Conservation (phyloP, 2,888 invertebrate species). For the Agrotis segetum region DNA sequence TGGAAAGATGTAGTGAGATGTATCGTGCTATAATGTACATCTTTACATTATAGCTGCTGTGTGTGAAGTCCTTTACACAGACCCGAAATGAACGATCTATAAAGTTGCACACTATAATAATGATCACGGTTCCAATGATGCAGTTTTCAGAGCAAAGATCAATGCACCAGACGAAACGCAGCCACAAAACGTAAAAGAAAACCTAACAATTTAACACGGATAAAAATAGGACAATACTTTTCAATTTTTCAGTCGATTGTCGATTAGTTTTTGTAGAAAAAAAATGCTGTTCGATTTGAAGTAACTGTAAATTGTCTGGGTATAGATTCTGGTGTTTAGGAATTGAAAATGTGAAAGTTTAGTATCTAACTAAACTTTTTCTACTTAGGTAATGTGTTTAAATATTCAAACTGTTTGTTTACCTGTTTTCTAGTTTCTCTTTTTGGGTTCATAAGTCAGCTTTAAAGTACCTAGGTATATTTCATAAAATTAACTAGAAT, state of each 20-base stretch:
- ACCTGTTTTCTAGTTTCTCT: not conserved
- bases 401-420: conserved; percentile 26
- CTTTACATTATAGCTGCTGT: no score
- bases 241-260: conserved; percentile 22
- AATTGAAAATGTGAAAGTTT: conserved; percentile 48
- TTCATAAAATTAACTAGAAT: not conserved
- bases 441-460: not conserved
- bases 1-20: no score
- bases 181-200: conserved; percentile 27
- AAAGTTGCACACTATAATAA: not conserved
- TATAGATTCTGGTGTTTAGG: conserved; percentile 12
- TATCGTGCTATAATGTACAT: no score
- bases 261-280: conserved; percentile 22
- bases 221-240: conserved; percentile 46
- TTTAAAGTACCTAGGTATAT: no score
- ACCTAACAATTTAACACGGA: not conserved
- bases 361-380: conserved; percentile 7
- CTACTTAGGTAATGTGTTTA: not conserved
- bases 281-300: conserved; percentile 32
- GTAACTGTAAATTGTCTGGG: conserved; percentile 45
- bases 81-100: not conserved
- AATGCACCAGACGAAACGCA: conserved; percentile 58
- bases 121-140: not conserved
- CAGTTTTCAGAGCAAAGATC: conserved; percentile 41
- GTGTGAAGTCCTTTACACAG: no score